Evolutionary conservation across 2,888 invertebrate genomes (phyloP).

Genomic region (Stictocephala bisonia): DNA sequence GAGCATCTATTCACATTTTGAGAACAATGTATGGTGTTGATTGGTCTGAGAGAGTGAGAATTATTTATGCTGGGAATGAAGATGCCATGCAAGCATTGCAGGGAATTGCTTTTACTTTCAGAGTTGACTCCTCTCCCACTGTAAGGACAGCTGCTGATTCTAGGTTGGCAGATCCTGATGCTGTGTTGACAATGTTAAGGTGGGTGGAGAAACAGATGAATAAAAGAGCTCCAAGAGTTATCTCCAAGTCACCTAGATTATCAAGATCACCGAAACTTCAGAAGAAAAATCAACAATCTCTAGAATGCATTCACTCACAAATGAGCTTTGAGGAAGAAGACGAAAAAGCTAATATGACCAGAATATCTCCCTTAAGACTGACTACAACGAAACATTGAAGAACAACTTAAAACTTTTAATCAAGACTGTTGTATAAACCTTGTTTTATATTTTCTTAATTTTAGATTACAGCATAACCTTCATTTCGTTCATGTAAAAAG

Average conservation of each 20-base stretch:
- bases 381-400: constrained; percentile 30
- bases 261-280: constrained; percentile 55
- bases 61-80: constrained; percentile 65
- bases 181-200: constrained; percentile 64
- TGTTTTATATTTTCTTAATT: constrained; percentile 30
- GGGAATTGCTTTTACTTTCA: constrained; percentile 65
- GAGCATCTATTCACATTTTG: constrained; percentile 65
- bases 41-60: constrained; percentile 65
- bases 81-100: constrained; percentile 64
- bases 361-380: constrained; percentile 33
- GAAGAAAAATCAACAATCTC: constrained; percentile 50
- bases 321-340: constrained; percentile 61
- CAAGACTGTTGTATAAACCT: not conserved
- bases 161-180: constrained; percentile 63
- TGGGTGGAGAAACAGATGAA: constrained; percentile 64
- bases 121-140: constrained; percentile 63
- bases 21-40: constrained; percentile 65
- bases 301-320: constrained; percentile 60
- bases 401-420: not conserved
- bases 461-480: too few species aligned
- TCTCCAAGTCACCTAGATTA: constrained; percentile 54
- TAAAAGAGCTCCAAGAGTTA: constrained; percentile 57
- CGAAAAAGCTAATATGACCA: constrained; percentile 47
- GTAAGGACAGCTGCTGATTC: constrained; percentile 64
- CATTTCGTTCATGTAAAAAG: too few species aligned